Base-by-base conservation (phyloP, 2,113 vertebrate genomes). In the Enhydra lutris region DNA sequence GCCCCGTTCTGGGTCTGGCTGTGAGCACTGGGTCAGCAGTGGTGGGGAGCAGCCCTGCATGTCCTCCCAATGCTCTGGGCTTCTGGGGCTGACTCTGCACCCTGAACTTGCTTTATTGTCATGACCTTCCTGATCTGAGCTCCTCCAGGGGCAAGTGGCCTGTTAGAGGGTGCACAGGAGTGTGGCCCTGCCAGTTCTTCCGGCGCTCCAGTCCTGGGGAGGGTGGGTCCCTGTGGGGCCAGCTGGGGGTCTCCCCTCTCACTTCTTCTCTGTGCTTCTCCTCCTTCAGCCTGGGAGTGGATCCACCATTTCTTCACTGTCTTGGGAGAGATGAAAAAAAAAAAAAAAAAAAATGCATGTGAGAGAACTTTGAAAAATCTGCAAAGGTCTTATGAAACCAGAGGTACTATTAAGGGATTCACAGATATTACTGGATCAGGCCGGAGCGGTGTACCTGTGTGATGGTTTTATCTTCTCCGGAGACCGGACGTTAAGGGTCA, bases 281-380 rank as follows among this genome's bases (percentile, higher is more conserved):
- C 7, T 78, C 57, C 6, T 78, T n/a, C 39, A 81, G 45, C 50
- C n/a, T 23, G 29, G 47, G 55, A 93, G 45, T 84, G 79, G 36
- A 78, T 65, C 20, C 24, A 20, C 79, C 14, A 34, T 52, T 36
- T 86, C 45, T 91, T 71, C 12, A 39, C 13, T 47, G 20, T 93
- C 26, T 29, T 79, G 20, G 81, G 65, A 55, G 39, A 92, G 89
- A 79, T 15, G 21, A 81, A 57, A 57, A 84, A 92, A 85, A 84
- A 84, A 55, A 50, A 50, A 50, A 50, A 57, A 84, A 92, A 85
- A 84, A 84, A 92, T 15, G 31, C 76, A 50, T 17, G 0, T 67
- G 42, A 63, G 59, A 89, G 67, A 93, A 90, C 14, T 86, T 91
- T 45, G 42, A 89, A 82, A 94, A 94, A 74, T 93, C 20, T 92